Evolutionary conservation across 2,888 invertebrate genomes (phyloP), one percentile per base, ranked within the genome.

Genomic region (Oeneis ivallda): DNA sequence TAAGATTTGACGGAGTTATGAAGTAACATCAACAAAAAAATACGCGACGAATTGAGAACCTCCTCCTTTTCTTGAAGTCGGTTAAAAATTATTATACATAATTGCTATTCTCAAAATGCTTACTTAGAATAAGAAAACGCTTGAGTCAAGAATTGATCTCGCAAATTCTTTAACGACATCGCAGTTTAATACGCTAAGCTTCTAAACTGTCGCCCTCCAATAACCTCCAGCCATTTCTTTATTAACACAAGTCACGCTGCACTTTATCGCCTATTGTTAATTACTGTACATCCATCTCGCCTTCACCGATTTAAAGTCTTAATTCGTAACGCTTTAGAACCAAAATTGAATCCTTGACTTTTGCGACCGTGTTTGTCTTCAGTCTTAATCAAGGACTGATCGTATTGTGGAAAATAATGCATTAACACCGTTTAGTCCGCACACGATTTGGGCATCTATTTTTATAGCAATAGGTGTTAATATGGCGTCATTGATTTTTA

Each of bases 181-280:
- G 19, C 17, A 17, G 15, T 49, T 15, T 17, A 17, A 49, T 49
- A 19, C 49, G 19, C 47, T 47, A 8, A 47, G 9, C 50, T n/a
- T n/a, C n/a, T 52, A 4, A 26, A 26, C 26, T 26, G 50, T 45
- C n/a, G 41, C 13, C 47, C 47, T 49, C 15, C 59, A 47, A 34
- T 49, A 17, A 49, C 47, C 59, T 59, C 59, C 5, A 32, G 59
- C 11, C 47, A 4, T 37, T 9, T 54, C 32, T 49, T 59, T 49
- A 34, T 43, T 34, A 26, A 57, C 19, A 43, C 62, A 45, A 39
- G 37, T 66, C 62, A 62, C 52, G 62, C 43, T 17, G 37, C 43
- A 56, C 15, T 50, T 43, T 52, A 66, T 66, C 19, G 57, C 57
- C 50, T 43, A 66, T 66, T 66, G 65, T 62, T 66, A 66, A 52